Evolutionary conservation across 2,113 vertebrate genomes (phyloP).

Genomic region (Pycnonotus jocosus): DNA sequence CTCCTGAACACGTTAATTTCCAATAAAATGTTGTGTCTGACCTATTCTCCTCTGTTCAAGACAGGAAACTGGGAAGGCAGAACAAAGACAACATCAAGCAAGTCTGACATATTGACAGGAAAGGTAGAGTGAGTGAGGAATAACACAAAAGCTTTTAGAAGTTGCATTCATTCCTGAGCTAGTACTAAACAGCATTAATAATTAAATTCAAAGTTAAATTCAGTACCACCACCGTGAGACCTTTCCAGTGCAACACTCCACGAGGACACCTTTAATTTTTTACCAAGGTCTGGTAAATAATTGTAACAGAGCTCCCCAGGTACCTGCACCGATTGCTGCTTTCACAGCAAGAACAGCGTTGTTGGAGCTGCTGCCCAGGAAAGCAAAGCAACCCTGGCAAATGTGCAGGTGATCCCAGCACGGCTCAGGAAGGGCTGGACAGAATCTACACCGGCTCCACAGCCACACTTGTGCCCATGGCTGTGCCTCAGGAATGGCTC

Average conservation of each 20-base stretch:
- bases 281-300: neutral
- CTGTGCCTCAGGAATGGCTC: neutral
- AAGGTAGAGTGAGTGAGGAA: neutral
- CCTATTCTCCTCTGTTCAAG: neutral
- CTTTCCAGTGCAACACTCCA: neutral
- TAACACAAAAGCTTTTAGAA: neutral
- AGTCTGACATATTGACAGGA: neutral
- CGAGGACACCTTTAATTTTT: neutral
- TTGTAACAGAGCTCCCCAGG: neutral
- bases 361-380: too few species aligned
- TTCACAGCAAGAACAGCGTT: neutral
- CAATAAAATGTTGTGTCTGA: neutral
- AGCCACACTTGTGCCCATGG: neutral
- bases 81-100: neutral
- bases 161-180: neutral
- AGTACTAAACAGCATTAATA: neutral
- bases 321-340: neutral
- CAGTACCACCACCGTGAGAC: neutral
- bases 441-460: neutral
- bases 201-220: neutral
- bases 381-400: neutral
- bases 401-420: neutral
- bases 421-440: neutral
- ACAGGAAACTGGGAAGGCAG: neutral
- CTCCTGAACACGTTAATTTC: neutral